Conservation (phyloP, 2,888 invertebrate species). For the Micoletzkya japonica region DNA sequence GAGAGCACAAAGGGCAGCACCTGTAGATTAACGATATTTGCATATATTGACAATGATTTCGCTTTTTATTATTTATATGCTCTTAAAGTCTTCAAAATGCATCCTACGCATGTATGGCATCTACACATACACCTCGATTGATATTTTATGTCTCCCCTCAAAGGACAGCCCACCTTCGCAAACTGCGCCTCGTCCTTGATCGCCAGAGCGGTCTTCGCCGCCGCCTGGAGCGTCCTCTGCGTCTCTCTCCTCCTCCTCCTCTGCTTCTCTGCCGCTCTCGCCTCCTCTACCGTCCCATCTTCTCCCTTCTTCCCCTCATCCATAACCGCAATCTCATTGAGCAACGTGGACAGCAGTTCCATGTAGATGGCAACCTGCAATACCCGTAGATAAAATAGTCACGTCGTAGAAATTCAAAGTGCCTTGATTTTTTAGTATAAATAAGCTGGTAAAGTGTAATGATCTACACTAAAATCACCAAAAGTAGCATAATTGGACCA, state of each 20-base stretch:
- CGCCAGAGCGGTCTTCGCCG: background rate
- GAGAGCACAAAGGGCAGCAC: constrained; percentile 22
- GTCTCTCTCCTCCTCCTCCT: constrained; percentile 1
- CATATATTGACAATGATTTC: too few relatives aligned
- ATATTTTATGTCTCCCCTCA: too few relatives aligned
- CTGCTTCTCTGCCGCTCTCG: background rate
- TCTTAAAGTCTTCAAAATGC: too few relatives aligned
- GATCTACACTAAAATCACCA: too few relatives aligned
- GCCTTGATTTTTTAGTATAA: too few relatives aligned
- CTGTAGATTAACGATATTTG: background rate
- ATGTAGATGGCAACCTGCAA: background rate
- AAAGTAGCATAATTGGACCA: too few relatives aligned
- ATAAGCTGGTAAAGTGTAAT: background rate
- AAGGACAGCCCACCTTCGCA: constrained; percentile 1
- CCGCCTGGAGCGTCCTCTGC: constrained; percentile 21
- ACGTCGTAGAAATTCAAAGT: too few relatives aligned
- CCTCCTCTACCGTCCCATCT: background rate
- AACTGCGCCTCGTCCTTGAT: constrained; percentile 18
- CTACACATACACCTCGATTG: too few relatives aligned
- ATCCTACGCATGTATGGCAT: too few relatives aligned
- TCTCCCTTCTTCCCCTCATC: too few relatives aligned
- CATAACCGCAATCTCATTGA: background rate
- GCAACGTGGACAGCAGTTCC: background rate
- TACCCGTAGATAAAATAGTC: too few relatives aligned
- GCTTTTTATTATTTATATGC: too few relatives aligned